Base-by-base conservation (phyloP, 2,797 vertebrate genomes). In the Anguilla marmorata region DNA sequence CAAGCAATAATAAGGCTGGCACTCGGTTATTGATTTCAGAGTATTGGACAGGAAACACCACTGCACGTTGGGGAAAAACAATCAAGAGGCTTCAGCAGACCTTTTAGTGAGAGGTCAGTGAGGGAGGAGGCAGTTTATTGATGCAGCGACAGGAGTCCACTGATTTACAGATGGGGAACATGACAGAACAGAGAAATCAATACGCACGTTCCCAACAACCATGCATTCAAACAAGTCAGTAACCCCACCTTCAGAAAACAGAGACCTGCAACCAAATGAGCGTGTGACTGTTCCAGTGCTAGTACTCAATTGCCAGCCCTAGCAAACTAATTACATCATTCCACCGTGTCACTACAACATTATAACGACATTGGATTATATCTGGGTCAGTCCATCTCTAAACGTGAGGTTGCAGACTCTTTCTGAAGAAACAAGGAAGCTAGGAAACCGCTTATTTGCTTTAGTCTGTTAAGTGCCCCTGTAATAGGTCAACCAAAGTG, bases 71-170 rank as follows among this genome's bases (percentile, higher is more conserved):
- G 30, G 50, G 87, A 56, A 50, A 87, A 50, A 52, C 66, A 84
- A 87, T 84, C 45, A 84, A 63, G 87, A 84, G 74, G 30, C 69
- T 74, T 33, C 56, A 84, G 14, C 27, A 50, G 19, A 82, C 58
- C 45, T 50, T 87, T 16, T 45, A 87, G 80, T 41, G 27, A n/a
- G 50, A 84, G 60, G 52, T 66, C 27, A 84, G 82, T n/a, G 50
- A 85, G 19, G 66, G 60, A 76, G 54, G 41, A 41, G 74, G 19
- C 60, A 85, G 33, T 84, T 88, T 84, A 88, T 88, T 84, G 87
- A 76, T 72, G 50, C 84, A 72, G 80, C 56, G 50, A 37, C 48
- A 9, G 56, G n/a, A 54, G 50, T 58, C 16, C 33, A 6, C 24
- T 72, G 30, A 33, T 50, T 52, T 19, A 88, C 74, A 85, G 63